Conservation (phyloP, 35 echinoderm and acorn worm species). For the Ophioderma brevispina region DNA sequence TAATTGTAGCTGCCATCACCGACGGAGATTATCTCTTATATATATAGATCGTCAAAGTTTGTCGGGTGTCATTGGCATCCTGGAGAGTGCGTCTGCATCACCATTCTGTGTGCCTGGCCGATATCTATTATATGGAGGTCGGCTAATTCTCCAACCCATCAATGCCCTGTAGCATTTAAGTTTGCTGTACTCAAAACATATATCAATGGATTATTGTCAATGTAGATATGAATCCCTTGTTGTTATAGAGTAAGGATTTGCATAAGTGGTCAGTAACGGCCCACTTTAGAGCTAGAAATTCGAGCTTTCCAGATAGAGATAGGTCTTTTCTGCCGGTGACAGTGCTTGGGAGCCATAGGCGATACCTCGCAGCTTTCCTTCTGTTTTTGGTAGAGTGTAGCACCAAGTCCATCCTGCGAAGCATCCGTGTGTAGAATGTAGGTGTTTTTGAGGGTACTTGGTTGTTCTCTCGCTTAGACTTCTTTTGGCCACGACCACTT, state of each 20-base stretch:
- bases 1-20: conserved; percentile 39
- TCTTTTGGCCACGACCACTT: neutral
- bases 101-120: conserved; percentile 34
- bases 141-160: conserved; percentile 67
- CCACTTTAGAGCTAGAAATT: conserved; percentile 66
- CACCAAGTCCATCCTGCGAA: conserved; percentile 56
- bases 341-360: conserved; percentile 16
- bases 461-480: neutral
- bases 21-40: conserved; percentile 51
- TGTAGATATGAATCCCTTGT: conserved; percentile 37
- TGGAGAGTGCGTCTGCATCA: conserved; percentile 41
- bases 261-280: conserved; percentile 37
- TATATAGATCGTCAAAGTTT: conserved; percentile 31
- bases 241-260: conserved; percentile 44
- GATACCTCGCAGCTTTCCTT: conserved; percentile 7
- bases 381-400: conserved; percentile 35
- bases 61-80: neutral
- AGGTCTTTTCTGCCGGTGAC: conserved; percentile 39
- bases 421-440: conserved; percentile 47
- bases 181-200: conserved; percentile 64
- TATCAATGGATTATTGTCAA: conserved; percentile 75
- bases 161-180: conserved; percentile 70
- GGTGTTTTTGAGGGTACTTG: conserved; percentile 40
- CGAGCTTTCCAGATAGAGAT: conserved; percentile 44
- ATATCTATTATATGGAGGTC: conserved; percentile 48